Base-by-base conservation (phyloP, 1,140 invertebrate species). In the Meteorus sp. region DNA sequence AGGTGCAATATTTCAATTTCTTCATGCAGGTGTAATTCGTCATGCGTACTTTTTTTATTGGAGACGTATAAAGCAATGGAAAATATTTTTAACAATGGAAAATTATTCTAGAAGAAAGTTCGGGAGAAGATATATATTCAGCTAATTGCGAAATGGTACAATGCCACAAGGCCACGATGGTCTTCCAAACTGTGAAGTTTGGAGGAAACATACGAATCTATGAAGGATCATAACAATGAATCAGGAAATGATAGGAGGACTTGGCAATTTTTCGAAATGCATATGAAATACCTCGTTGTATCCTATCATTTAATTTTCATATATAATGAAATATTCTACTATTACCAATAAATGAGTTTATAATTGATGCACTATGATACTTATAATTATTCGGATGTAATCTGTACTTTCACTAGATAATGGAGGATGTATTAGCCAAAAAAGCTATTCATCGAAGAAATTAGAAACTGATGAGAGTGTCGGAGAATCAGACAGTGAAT, bases 171-270 rank as follows among this genome's bases (percentile, higher is more conserved):
- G 9, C 33, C 9, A n/a, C 53, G 56, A 48, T 61, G 59, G 27
- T 17, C 52, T 7, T 56, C 59, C 1, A 61, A 61, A 23, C 35
- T 61, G 6, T 29, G 59, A 56, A 61, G 52, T 22, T 52, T 43
- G 19, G 56, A 60, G 9, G 48, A 48, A 25, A 61, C 59, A 1
- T 61, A 61, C 8, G 50, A 61, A 17, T 48, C 43, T 1, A 47
- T 61, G 7, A 61, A 61, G 35, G 31, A 61, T 37, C 25, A 61
- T 13, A 61, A 61, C 43, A 13, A 22, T 6, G 56, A 48, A 44
- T 61, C 59, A 6, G 52, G 59, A 11, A 56, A 61, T 22, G 17
- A 61, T 33, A 22, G 45, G 23, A 13, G 9, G 33, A 37, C 3
- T 2, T 37, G 9, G 33, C 19, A 23, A 8, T 9, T 44, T 37